Evolutionary conservation across 2,888 invertebrate genomes (phyloP).

Genomic region (Drosophila mimica): DNA sequence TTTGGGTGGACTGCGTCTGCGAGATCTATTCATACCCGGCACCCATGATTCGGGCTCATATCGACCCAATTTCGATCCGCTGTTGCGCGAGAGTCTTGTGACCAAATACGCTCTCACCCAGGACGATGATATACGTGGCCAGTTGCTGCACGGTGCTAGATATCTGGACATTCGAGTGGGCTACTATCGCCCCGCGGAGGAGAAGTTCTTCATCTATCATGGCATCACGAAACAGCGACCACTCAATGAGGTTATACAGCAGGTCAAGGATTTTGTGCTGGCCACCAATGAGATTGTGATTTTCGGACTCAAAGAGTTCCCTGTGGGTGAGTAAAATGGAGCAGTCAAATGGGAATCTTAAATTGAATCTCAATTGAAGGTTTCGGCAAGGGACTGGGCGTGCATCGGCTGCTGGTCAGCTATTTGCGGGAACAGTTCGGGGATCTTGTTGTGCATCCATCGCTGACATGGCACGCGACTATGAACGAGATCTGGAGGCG

Average conservation of each 20-base stretch:
- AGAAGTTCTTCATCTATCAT: conserved; percentile 87
- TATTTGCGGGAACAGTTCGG: conserved; percentile 86
- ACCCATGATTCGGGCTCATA: conserved; percentile 90
- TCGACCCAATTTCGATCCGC: conserved; percentile 83
- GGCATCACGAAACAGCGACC: conserved; percentile 86
- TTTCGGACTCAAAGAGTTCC: conserved; percentile 87
- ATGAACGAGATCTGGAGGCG: conserved; percentile 86
- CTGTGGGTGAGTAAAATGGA: conserved; percentile 85
- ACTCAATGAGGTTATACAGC: conserved; percentile 85
- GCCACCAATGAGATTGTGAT: conserved; percentile 87
- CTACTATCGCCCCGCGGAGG: conserved; percentile 84
- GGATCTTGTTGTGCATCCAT: conserved; percentile 86
- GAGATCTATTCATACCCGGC: conserved; percentile 88
- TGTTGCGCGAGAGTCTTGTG: conserved; percentile 83
- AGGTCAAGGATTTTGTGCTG: conserved; percentile 86
- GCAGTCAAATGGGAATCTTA: background rate
- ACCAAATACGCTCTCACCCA: conserved; percentile 86
- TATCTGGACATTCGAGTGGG: conserved; percentile 88
- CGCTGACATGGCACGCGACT: conserved; percentile 85
- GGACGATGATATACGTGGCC: conserved; percentile 87
- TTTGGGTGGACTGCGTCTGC: conserved; percentile 85
- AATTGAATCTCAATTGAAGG: conserved; percentile 73
- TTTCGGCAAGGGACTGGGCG: conserved; percentile 84
- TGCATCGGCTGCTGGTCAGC: conserved; percentile 86
- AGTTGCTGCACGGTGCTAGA: conserved; percentile 87